These are phyloP conservation scores for Antrozous pallidus DNA, from an alignment of 2,797 vertebrate species.

Conservation along the genomic window DNA sequence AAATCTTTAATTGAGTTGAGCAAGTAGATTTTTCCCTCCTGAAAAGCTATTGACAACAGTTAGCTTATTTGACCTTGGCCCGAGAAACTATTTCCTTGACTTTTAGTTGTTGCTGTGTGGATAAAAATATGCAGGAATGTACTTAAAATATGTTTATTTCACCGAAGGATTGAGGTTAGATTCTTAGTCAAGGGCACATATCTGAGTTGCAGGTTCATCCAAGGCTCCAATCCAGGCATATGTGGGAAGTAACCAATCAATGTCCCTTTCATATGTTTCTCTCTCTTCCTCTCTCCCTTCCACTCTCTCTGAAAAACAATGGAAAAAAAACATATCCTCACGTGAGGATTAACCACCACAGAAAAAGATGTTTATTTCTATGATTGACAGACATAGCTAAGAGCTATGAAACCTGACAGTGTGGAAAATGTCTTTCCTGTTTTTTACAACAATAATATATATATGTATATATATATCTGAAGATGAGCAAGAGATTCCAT, in stretches of 20 bases:
- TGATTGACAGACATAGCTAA: conserved; percentile 6
- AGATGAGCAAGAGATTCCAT: conserved; percentile 40
- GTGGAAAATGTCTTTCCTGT: conserved; percentile 38
- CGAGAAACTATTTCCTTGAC: background rate
- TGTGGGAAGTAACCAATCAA: background rate
- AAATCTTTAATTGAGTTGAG: background rate
- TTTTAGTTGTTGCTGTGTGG: background rate
- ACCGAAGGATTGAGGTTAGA: background rate
- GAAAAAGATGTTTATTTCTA: conserved; percentile 28
- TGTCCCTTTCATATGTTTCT: background rate
- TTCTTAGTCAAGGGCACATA: background rate
- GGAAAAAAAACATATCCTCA: background rate
- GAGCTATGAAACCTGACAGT: conserved; percentile 41
- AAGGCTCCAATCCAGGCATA: background rate
- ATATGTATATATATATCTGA: background rate
- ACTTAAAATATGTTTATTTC: conserved; percentile 13
- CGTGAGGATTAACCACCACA: background rate
- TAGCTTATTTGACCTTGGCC: conserved; percentile 30
- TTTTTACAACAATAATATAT: conserved; percentile 46
- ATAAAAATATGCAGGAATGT: conserved; percentile 41
- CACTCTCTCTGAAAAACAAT: background rate
- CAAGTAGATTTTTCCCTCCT: background rate
- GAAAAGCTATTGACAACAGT: background rate
- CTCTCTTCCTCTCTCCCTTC: background rate
- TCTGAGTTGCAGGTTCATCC: background rate